Base-by-base conservation (phyloP, 2,888 invertebrate genomes). In the Epistrophe eligans region DNA sequence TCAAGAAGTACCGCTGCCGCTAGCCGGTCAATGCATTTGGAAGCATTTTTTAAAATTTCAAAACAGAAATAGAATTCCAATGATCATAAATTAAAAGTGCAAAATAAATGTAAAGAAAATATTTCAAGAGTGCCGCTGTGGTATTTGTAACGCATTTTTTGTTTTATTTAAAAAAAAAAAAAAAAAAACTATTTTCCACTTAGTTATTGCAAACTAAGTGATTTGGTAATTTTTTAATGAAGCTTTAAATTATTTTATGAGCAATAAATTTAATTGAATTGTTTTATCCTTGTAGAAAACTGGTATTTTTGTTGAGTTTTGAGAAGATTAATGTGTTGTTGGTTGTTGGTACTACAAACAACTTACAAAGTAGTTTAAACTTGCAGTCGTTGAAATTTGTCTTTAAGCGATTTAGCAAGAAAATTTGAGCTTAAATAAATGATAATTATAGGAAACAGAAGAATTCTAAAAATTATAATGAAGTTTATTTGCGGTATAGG, bases 141-240 rank as follows among this genome's bases (percentile, higher is more conserved):
- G 52, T 38, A 67, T 67, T 15, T 67, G 35, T 35, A 52, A 70
- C 38, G 52, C 52, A 70, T 32, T 66, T 66, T 64, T 64, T 66
- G 17, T 66, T 13, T 35, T 35, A 9, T 35, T 8, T 9, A 35
- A 35, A 24, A 24, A 32, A 32, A 32, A 32, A 32, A 32, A 32
- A 32, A 9, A 32, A 57, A 32, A 35, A 6, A 60, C 6, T n/a
- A 62, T 43, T 60, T 50, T 40, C 24, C 15, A 32, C 32, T 32
- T 28, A 9, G 67, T 35, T 32, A 13, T n/a, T 66, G 9, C 1
- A 19, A 52, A 28, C 15, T 64, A 40, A 73, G 24, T 74, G 40
- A 50, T 50, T 79, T 50, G 66, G 38, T 73, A 73, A 73, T 67
- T 74, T 52, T 74, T 60, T 80, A 74, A 80, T 62, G 58, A 74